A percentile compares a stretch with the other conserved stretches of the same genome.
These are phyloP conservation scores for Baryphthengus martii DNA, from an alignment of 2,113 vertebrate species.

Conservation along the genomic window DNA sequence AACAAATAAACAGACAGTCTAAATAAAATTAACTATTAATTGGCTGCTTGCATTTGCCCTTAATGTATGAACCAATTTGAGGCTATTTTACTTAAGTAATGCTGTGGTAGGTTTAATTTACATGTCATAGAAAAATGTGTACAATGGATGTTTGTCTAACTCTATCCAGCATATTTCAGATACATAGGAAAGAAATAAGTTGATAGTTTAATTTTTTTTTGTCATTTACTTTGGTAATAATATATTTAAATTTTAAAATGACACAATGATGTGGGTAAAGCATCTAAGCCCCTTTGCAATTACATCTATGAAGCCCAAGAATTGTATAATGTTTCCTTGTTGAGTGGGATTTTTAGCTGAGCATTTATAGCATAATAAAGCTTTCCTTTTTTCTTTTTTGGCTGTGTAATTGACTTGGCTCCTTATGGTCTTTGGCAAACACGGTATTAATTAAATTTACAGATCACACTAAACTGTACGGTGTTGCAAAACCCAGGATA, in stretches of 20 bases:
- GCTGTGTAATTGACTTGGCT: conserved; percentile 32
- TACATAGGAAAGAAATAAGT: not conserved
- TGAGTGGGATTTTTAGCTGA: not conserved
- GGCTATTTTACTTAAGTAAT: not conserved
- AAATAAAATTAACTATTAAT: conserved; percentile 18
- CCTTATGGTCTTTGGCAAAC: conserved; percentile 34
- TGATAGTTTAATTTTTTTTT: not conserved
- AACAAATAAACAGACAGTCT: not conserved
- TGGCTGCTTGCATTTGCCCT: not conserved
- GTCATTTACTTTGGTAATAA: not conserved
- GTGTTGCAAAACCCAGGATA: conserved; percentile 28
- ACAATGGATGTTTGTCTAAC: not conserved
- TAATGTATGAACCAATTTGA: not conserved
- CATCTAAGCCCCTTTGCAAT: not conserved
- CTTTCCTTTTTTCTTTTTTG: not conserved
- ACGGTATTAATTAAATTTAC: conserved; percentile 49
- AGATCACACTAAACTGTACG: conserved; percentile 42
- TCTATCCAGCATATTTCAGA: not conserved
- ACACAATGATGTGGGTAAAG: not conserved
- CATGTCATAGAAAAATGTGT: not conserved
- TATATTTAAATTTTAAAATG: not conserved
- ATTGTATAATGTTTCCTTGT: not conserved
- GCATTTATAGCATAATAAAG: conserved; percentile 27
- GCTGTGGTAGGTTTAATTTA: not conserved
- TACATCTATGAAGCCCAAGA: not conserved